Conservation (phyloP, 2,113 vertebrate species). For the Podiceps cristatus region DNA sequence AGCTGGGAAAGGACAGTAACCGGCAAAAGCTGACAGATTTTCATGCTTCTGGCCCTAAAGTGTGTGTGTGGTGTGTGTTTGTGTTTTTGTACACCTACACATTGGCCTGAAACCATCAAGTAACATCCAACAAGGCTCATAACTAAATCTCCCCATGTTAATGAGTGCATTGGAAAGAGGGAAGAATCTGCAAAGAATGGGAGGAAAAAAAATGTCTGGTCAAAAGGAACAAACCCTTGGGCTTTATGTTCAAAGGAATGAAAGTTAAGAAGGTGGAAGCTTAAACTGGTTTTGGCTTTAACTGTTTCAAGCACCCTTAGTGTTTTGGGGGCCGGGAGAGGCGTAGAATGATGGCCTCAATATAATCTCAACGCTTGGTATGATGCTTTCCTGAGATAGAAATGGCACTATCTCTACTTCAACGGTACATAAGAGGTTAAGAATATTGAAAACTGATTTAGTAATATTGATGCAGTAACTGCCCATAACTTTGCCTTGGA, state of each 20-base stretch:
- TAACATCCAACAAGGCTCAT: conserved; percentile 38
- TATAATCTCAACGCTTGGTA: neutral
- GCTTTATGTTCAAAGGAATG: conserved; percentile 49
- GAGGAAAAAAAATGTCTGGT: conserved; percentile 32
- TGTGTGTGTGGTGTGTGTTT: conserved; percentile 9
- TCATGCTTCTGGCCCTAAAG: conserved; percentile 53
- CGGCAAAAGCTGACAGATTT: conserved; percentile 61
- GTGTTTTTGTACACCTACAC: conserved; percentile 47
- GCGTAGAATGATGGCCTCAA: neutral
- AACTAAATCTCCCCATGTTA: conserved; percentile 39
- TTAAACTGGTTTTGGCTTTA: conserved; percentile 24
- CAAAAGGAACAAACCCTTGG: conserved; percentile 39
- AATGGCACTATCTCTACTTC: neutral
- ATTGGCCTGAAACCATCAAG: conserved; percentile 59
- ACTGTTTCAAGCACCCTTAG: neutral
- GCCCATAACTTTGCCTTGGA: neutral
- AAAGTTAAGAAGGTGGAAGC: conserved; percentile 50
- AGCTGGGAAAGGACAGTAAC: conserved; percentile 57
- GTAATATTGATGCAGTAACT: neutral
- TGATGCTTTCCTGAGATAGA: neutral
- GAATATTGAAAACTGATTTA: conserved; percentile 12
- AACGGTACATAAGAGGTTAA: neutral
- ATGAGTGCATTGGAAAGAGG: conserved; percentile 30
- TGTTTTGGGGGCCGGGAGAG: neutral
- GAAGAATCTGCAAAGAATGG: neutral